phyloP scores from a whole-genome alignment of 2,113 vertebrate species.

The Thunnus maccoyii region DNA sequence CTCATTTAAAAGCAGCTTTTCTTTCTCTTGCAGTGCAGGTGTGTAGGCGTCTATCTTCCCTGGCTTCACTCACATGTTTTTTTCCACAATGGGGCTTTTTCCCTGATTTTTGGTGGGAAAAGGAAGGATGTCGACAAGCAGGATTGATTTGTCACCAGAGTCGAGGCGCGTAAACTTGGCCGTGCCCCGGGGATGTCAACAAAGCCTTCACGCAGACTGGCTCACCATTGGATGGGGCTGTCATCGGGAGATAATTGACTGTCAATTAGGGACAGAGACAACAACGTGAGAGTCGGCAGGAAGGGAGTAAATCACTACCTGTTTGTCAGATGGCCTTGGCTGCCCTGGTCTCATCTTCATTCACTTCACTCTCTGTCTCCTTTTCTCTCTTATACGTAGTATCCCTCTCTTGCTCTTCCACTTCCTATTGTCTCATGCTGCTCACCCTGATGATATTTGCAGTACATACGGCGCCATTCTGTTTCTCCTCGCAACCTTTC shows the following conservation, averaged over 20 bases:
- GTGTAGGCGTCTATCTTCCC: not conserved
- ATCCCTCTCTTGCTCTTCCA: conserved; percentile 12
- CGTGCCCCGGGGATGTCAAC: conserved; percentile 57
- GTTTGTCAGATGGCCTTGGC: conserved; percentile 62
- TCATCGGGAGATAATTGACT: conserved; percentile 77
- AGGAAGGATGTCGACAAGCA: conserved; percentile 34
- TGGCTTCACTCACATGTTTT: not conserved
- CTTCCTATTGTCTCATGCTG: not conserved
- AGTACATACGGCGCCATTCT: not conserved
- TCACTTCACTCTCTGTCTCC: conserved; percentile 28
- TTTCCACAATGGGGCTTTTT: not conserved
- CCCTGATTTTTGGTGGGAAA: not conserved
- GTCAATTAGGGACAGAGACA: conserved; percentile 74
- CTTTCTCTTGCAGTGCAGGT: not conserved
- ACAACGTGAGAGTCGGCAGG: conserved; percentile 64
- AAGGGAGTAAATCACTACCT: conserved; percentile 74
- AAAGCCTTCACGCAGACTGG: conserved; percentile 57
- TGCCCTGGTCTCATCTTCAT: conserved; percentile 39
- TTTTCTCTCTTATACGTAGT: conserved; percentile 16
- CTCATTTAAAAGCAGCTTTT: conserved; percentile 18
- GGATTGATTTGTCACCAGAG: conserved; percentile 69
- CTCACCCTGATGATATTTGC: conserved; percentile 34
- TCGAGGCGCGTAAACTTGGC: conserved; percentile 53
- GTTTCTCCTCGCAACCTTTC: not conserved
- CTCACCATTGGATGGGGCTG: conserved; percentile 55